phyloP scores from a whole-genome alignment of 2,113 vertebrate species.

The Geothlypis trichas region DNA sequence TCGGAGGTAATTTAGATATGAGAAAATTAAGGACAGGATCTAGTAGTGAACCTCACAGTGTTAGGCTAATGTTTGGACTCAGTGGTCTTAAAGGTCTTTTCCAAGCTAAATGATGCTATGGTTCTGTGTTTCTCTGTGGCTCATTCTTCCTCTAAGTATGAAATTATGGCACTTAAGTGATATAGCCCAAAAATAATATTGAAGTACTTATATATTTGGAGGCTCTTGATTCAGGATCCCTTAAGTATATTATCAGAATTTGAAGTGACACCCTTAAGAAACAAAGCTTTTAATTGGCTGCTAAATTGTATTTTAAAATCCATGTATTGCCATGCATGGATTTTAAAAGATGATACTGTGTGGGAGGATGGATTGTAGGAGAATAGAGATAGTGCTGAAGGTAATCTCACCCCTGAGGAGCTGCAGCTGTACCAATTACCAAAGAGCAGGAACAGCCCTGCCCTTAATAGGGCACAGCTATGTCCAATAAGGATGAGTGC shows the following conservation, averaged over 20 bases:
- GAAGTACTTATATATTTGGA: not conserved
- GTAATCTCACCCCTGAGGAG: no score
- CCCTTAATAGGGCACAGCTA: no score
- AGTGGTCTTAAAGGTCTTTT: not conserved
- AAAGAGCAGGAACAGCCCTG: no score
- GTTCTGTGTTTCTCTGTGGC: not conserved
- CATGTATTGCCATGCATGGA: accelerated
- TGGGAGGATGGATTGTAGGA: no score
- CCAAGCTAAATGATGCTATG: not conserved
- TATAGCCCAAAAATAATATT: not conserved
- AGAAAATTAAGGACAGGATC: not conserved
- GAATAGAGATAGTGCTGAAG: no score
- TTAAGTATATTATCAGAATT: not conserved
- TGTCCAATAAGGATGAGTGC: no score
- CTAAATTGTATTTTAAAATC: not conserved
- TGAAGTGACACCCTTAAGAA: not conserved
- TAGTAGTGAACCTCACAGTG: not conserved
- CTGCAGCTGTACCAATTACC: no score
- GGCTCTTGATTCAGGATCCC: not conserved
- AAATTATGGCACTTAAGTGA: not conserved
- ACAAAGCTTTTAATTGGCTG: not conserved
- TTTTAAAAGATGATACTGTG: not conserved
- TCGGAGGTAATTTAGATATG: not conserved
- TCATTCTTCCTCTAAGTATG: not conserved
- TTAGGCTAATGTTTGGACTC: not conserved